Base-by-base conservation (phyloP, 2,797 vertebrate genomes). In the Nyctalus aviator region DNA sequence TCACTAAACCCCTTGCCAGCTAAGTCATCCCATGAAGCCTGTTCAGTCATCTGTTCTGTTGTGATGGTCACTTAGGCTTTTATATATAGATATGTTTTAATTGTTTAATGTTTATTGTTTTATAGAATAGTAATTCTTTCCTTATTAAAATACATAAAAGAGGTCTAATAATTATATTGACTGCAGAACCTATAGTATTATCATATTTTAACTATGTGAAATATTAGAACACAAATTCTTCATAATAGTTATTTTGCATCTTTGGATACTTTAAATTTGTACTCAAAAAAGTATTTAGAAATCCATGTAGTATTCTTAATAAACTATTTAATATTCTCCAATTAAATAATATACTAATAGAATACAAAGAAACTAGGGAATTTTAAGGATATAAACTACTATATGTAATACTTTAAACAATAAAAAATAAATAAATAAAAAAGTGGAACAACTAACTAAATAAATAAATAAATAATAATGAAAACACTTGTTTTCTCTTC, bases 241-340 rank as follows among this genome's bases (percentile, higher is more conserved):
- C n/a, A 78, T 10, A 90, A 44, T 48, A 55, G 4, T 30, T 3
- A 53, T 73, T 94, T 93, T 82, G 1, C 21, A 23, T 73, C 25
- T 62, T 84, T 93, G 44, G 14, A 81, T 15, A 73, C 25, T 72
- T 71, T 72, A 41, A 88, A 66, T 71, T 82, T 88, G 3, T 71
- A 75, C 8, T 95, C 25, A 62, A 23, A 21, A 89, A 90, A 82
- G 2, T 77, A 50, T 81, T 62, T 86, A 66, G 41, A 89, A 90
- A 78, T 78, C 7, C 25, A 86, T 17, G 9, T n/a, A 62, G 5
- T 57, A 53, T 69, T 87, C 9, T 72, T 83, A 94, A 78, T 79
- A 30, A 92, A 48, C 14, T 68, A 35, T 30, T 14, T 88, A 32
- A 64, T 72, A 69, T 84, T 96, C 13, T 82, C 41, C 10, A 85